A percentile compares a stretch with the other conserved stretches of the same genome.
phyloP scores from a whole-genome alignment of 2,888 invertebrate species.

The Tolmerus cingulatus region DNA sequence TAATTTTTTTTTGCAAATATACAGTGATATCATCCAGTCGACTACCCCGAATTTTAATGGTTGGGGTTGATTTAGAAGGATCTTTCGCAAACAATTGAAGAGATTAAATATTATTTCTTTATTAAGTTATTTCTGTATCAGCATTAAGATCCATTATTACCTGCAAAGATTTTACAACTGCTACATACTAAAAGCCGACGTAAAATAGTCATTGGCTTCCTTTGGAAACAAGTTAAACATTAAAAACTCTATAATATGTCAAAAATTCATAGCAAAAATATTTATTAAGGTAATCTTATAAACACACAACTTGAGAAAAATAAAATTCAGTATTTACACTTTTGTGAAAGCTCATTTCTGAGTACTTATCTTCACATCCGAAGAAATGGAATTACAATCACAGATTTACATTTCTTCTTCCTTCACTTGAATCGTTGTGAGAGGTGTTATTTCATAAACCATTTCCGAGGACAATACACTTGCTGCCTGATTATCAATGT shows the following conservation, averaged over 20 bases:
- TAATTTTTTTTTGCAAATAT: neutral
- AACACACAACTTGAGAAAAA: neutral
- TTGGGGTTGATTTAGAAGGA: neutral
- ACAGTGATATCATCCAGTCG: neutral
- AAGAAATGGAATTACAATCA: too few relatives aligned
- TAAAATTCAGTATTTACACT: neutral
- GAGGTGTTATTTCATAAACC: neutral
- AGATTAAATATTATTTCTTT: too few relatives aligned
- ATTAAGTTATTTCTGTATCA: too few relatives aligned
- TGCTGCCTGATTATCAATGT: conserved; percentile 40
- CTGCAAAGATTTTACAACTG: too few relatives aligned
- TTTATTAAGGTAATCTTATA: neutral
- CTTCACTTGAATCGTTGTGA: neutral
- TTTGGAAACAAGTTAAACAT: too few relatives aligned
- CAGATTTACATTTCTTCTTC: neutral
- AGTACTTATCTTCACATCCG: neutral
- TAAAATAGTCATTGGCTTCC: too few relatives aligned
- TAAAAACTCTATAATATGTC: too few relatives aligned
- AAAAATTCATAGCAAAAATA: neutral
- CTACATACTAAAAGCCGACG: too few relatives aligned
- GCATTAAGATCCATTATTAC: too few relatives aligned
- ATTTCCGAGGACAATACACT: neutral
- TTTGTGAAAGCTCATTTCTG: neutral
- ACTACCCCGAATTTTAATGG: neutral
- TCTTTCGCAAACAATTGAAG: neutral